Percentiles rank a stretch among this genome's conserved stretches.
phyloP scores from a whole-genome alignment of 2,797 vertebrate species.

The Eulemur coronatus region DNA sequence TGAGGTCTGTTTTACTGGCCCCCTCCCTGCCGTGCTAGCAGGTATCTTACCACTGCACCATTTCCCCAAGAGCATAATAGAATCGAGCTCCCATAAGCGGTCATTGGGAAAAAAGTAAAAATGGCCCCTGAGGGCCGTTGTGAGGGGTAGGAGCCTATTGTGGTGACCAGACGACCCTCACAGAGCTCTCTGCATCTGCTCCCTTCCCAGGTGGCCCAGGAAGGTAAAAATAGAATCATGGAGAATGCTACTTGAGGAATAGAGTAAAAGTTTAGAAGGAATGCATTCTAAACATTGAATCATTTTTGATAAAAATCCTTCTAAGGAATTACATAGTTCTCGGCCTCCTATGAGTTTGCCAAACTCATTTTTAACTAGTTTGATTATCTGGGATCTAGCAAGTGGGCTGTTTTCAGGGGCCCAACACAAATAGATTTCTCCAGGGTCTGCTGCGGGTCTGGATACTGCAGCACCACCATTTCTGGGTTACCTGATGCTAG shows the following conservation, averaged over 20 bases:
- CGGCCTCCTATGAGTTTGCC: background rate
- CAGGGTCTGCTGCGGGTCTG: background rate
- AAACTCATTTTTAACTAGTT: constrained; percentile 19
- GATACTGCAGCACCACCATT: background rate
- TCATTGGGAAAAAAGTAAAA: constrained; percentile 9
- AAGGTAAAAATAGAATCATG: constrained; percentile 2
- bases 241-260: background rate
- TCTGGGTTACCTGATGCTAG: background rate
- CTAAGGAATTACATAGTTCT: background rate
- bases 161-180: background rate
- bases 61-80: background rate
- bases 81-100: background rate
- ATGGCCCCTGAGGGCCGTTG: background rate
- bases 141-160: background rate
- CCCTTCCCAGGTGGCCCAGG: background rate
- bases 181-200: background rate
- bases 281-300: background rate
- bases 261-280: constrained; percentile 19
- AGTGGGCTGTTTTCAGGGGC: background rate
- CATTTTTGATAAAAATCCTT: background rate
- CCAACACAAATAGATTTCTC: background rate
- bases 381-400: background rate
- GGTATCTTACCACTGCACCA: background rate
- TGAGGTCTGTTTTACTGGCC: background rate
- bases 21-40: background rate